Percentiles rank a stretch among this genome's conserved stretches.
Conservation (phyloP, 1,140 invertebrate genomes). For the Metopolophium dirhodum region DNA sequence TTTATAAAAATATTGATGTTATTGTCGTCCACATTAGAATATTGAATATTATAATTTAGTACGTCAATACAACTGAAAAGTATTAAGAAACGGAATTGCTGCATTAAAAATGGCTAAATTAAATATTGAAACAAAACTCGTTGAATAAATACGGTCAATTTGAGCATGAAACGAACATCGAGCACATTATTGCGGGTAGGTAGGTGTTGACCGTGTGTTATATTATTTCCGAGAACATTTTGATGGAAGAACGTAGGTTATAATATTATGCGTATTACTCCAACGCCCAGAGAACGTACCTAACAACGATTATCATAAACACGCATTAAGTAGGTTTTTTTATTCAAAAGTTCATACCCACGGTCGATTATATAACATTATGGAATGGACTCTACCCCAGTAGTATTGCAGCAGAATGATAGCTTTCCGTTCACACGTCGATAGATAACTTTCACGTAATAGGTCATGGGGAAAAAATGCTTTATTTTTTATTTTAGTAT, state of each 20-base stretch:
- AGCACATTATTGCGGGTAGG: neutral
- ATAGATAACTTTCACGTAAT: neutral
- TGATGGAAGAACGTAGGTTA: neutral
- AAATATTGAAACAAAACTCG: neutral
- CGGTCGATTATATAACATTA: neutral
- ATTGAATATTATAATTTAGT: neutral
- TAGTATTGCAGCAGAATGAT: neutral
- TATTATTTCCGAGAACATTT: constrained; percentile 5
- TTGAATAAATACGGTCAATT: neutral
- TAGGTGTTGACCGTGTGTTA: neutral
- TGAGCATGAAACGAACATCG: neutral
- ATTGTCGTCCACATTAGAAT: neutral
- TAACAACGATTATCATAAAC: neutral
- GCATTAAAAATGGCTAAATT: neutral
- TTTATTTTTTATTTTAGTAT: neutral
- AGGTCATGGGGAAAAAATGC: neutral
- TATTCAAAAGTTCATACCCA: neutral
- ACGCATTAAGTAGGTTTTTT: neutral
- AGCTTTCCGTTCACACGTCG: neutral
- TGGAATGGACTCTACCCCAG: neutral
- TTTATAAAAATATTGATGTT: neutral
- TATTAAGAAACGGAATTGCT: neutral
- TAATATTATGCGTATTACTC: neutral
- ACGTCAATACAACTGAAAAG: neutral
- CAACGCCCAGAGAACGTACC: neutral